Conservation (phyloP, 2,888 invertebrate species). For the Melanotus villosus region DNA sequence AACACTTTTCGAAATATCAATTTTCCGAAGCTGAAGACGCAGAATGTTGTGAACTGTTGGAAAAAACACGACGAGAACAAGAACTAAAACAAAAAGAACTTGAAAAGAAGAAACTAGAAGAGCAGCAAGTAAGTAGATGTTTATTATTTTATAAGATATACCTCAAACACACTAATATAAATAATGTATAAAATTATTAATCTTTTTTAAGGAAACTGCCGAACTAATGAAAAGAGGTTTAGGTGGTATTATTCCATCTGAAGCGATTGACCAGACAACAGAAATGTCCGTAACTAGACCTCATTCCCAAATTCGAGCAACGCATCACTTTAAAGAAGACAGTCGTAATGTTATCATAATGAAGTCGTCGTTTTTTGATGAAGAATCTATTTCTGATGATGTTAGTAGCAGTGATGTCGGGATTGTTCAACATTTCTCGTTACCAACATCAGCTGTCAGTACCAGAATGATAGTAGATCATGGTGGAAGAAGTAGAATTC, state of each 20-base stretch:
- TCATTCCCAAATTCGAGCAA: background rate
- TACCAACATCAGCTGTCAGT: background rate
- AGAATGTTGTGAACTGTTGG: background rate
- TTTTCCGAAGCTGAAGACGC: slow-evolving; percentile 90
- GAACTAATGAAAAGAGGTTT: slow-evolving; percentile 8
- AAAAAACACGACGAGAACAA: background rate
- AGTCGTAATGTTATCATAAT: slow-evolving; percentile 18
- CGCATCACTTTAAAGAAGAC: background rate
- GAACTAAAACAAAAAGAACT: background rate
- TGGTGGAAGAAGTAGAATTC: background rate
- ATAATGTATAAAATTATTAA: background rate
- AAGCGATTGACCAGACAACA: background rate
- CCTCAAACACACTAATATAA: too few relatives aligned
- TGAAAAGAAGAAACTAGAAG: slow-evolving; percentile 18
- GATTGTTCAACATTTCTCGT: slow-evolving; percentile 3
- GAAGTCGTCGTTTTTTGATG: slow-evolving; percentile 43
- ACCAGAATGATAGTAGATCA: too few relatives aligned
- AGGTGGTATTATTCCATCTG: slow-evolving; percentile 10
- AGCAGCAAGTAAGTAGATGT: slow-evolving; percentile 19
- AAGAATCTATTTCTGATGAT: slow-evolving; percentile 38
- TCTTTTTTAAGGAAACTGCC: background rate
- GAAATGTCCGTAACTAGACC: background rate
- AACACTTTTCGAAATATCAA: slow-evolving; percentile 96
- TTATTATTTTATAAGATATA: background rate
- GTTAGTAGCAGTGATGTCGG: slow-evolving; percentile 32